phyloP scores from a whole-genome alignment of 2,888 invertebrate genomes.

The Trichopria drosophilae region DNA sequence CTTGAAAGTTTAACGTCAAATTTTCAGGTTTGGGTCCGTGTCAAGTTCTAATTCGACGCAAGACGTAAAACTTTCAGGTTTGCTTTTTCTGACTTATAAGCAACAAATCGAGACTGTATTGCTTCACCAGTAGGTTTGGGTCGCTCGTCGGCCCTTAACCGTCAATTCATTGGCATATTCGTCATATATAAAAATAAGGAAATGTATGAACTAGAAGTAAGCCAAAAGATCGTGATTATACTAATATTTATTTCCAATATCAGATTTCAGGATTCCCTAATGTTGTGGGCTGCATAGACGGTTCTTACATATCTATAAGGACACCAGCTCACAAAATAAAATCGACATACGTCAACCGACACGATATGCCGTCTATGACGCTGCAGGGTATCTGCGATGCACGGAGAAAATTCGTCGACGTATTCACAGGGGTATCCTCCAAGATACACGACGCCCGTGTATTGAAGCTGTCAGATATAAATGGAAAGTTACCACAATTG shows the following conservation, averaged over 20 bases:
- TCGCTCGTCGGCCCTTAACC: too few species aligned
- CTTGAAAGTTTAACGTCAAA: too few species aligned
- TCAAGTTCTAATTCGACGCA: too few species aligned
- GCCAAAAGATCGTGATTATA: too few species aligned
- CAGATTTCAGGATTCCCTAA: constrained; percentile 6
- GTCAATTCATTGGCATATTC: too few species aligned
- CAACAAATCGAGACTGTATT: too few species aligned
- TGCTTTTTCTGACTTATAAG: too few species aligned
- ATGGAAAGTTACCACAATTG: constrained; percentile 23
- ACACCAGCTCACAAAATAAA: constrained; percentile 45
- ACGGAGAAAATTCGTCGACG: constrained; percentile 23
- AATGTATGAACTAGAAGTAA: too few species aligned
- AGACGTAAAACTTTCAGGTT: too few species aligned
- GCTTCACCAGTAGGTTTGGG: too few species aligned
- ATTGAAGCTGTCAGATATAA: constrained; percentile 20
- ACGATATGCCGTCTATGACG: constrained; percentile 27
- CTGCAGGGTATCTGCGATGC: constrained; percentile 27
- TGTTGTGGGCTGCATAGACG: constrained; percentile 28
- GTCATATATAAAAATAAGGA: too few species aligned
- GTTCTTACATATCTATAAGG: constrained; percentile 32
- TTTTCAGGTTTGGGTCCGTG: too few species aligned
- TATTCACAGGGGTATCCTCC: constrained; percentile 22
- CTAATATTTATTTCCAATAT: background rate
- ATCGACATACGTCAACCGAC: constrained; percentile 46
- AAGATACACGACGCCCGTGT: constrained; percentile 21